Conservation (phyloP, 2,113 vertebrate species). For the Cercocebus atys region DNA sequence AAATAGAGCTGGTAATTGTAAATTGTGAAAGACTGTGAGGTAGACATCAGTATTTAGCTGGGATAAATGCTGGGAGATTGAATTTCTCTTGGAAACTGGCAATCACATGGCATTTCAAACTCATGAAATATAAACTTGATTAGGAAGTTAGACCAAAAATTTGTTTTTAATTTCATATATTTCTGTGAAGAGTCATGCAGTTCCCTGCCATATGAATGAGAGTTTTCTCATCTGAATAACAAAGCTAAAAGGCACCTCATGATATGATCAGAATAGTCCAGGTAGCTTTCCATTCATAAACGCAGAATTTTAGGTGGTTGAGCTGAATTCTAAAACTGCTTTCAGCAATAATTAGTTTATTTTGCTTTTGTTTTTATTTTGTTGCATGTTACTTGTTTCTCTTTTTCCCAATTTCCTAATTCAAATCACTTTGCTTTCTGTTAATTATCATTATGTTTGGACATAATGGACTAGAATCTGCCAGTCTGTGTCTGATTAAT, state of each 20-base stretch:
- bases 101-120: constrained; percentile 38
- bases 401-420: neutral
- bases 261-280: neutral
- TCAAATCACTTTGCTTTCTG: neutral
- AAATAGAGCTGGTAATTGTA: constrained; percentile 2
- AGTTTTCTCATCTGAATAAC: constrained; percentile 18
- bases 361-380: constrained; percentile 51
- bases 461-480: neutral
- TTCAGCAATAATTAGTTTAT: neutral
- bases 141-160: constrained; percentile 14
- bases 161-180: constrained; percentile 22
- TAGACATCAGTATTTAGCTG: constrained; percentile 39
- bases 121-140: constrained; percentile 43
- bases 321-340: neutral
- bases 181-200: neutral
- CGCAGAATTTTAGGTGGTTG: neutral
- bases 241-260: neutral
- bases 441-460: neutral
- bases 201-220: neutral
- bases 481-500: neutral
- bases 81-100: constrained; percentile 45
- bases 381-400: neutral
- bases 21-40: neutral
- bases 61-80: neutral
- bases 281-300: constrained; percentile 17